Conservation (phyloP, 2,888 invertebrate species). For the Phortica okadai region DNA sequence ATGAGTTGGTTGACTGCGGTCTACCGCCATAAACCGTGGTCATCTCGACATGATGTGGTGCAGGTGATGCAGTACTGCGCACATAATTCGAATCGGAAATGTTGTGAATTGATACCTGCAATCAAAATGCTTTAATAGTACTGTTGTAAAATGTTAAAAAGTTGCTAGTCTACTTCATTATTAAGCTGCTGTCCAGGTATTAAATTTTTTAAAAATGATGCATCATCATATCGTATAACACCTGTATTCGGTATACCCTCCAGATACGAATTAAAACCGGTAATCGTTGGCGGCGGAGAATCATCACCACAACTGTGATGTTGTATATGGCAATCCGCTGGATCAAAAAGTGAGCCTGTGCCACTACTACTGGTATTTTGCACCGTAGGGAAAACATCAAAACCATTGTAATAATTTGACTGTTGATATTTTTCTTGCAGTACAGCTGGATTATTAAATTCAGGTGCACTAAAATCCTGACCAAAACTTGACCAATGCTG, state of each 20-base stretch:
- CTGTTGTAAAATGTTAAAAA: conserved; percentile 4
- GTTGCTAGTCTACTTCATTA: conserved; percentile 71
- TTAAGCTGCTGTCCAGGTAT: conserved; percentile 77
- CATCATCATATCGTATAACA: conserved; percentile 75
- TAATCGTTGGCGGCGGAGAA: conserved; percentile 75
- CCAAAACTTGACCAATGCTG: conserved; percentile 61
- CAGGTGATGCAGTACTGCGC: conserved; percentile 70
- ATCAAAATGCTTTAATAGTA: conserved; percentile 15
- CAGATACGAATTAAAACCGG: conserved; percentile 74
- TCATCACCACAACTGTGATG: conserved; percentile 75
- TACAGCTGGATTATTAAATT: conserved; percentile 31
- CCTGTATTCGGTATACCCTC: conserved; percentile 75
- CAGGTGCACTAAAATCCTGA: conserved; percentile 36
- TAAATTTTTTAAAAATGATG: conserved; percentile 74
- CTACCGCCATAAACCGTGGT: conserved; percentile 73
- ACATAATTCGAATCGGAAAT: conserved; percentile 76
- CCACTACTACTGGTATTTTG: conserved; percentile 43
- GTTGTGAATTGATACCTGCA: conserved; percentile 76
- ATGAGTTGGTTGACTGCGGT: conserved; percentile 61
- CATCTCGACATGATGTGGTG: conserved; percentile 75
- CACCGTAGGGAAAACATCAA: conserved; percentile 69
- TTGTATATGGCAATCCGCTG: conserved; percentile 63
- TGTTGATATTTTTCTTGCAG: conserved; percentile 73
- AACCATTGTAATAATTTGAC: conserved; percentile 74
- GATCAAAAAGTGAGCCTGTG: conserved; percentile 56